A percentile compares a stretch with the other conserved stretches of the same genome.
Conservation (phyloP, 2,888 invertebrate genomes). For the Nymphalis polychloros region DNA sequence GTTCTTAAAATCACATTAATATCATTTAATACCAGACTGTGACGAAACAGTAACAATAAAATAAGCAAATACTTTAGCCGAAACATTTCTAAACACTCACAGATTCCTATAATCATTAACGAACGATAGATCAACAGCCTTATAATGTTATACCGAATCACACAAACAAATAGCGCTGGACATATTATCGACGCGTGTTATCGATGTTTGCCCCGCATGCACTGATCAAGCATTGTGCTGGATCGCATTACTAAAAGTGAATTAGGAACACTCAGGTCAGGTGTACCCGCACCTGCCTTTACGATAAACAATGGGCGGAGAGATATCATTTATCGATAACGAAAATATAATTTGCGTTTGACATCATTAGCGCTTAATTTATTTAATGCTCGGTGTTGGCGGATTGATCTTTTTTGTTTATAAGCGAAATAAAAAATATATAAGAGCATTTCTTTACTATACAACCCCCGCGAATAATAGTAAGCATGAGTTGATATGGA, state of each 20-base stretch:
- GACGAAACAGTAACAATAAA: no score
- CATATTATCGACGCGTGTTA: conserved; percentile 37
- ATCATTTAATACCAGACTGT: no score
- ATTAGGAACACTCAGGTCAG: conserved; percentile 56
- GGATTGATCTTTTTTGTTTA: not conserved
- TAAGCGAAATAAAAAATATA: no score
- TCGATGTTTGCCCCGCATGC: conserved; percentile 42
- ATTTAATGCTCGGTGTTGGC: not conserved
- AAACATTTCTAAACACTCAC: no score
- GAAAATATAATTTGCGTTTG: conserved; percentile 4
- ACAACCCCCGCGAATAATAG: no score
- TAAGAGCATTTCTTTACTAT: no score
- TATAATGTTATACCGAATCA: not conserved
- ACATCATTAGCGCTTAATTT: conserved; percentile 9
- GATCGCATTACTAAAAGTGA: conserved; percentile 49
- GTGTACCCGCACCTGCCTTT: conserved; percentile 45
- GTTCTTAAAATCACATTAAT: no score
- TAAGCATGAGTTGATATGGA: no score
- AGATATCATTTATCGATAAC: conserved; percentile 15
- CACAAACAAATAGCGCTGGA: conserved; percentile 26
- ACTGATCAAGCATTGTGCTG: conserved; percentile 45
- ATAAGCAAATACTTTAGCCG: no score
- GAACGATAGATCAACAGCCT: no score
- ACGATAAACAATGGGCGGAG: conserved; percentile 18
- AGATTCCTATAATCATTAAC: no score